These are phyloP conservation scores for Mercenaria mercenaria DNA, from an alignment of 1,140 invertebrate genomes.

Conservation along the genomic window DNA sequence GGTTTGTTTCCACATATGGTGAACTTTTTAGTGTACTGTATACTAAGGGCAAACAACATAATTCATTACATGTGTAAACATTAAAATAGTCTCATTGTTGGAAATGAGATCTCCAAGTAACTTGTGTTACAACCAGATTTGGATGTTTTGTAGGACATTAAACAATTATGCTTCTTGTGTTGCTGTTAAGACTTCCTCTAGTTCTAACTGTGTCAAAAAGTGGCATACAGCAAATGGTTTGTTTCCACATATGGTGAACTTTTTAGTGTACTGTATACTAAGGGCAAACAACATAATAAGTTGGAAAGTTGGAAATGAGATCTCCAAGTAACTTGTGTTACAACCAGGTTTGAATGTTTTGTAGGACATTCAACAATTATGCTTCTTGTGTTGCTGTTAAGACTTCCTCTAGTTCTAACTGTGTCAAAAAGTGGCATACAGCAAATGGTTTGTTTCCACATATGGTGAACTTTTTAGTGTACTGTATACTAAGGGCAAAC, in stretches of 20 bases:
- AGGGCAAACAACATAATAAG: conserved; percentile 10
- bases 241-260: conserved; percentile 47
- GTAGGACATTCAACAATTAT: neutral
- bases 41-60: conserved; percentile 30
- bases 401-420: neutral
- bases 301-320: neutral
- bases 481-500: conserved; percentile 43
- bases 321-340: neutral
- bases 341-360: too few relatives aligned
- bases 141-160: too few relatives aligned
- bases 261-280: conserved; percentile 36
- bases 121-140: too few relatives aligned
- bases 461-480: conserved; percentile 23
- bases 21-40: conserved; percentile 1
- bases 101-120: neutral
- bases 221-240: conserved; percentile 4
- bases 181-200: neutral
- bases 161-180: too few relatives aligned
- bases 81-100: neutral
- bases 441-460: conserved; percentile 43
- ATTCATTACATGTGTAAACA: neutral
- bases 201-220: neutral
- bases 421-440: conserved; percentile 36
- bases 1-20: conserved; percentile 49
- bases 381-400: neutral